Conservation (phyloP, 37 sponge, comb jelly and placozoan genomes). For the Beroe forskalii region DNA sequence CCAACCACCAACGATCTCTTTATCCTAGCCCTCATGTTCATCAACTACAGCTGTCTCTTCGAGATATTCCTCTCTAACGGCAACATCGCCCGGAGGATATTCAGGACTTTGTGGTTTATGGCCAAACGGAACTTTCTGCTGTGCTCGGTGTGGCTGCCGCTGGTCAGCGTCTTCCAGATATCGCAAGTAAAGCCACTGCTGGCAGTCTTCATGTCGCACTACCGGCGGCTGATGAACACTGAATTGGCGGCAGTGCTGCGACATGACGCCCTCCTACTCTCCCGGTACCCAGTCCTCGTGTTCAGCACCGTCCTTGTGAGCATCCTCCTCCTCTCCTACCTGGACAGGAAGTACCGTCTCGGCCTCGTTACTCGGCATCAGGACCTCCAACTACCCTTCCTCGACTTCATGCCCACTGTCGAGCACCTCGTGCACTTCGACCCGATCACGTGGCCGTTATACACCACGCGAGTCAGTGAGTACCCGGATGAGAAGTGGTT, state of each 20-base stretch:
- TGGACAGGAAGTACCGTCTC: slow-evolving; percentile 32
- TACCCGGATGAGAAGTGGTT: slow-evolving; percentile 63
- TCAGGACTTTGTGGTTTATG: slow-evolving; percentile 60
- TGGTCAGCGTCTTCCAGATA: slow-evolving; percentile 48
- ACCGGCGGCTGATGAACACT: slow-evolving; percentile 58
- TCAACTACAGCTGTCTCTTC: slow-evolving; percentile 63
- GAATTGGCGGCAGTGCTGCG: slow-evolving; percentile 41
- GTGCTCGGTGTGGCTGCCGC: slow-evolving; percentile 50
- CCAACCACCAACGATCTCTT: slow-evolving; percentile 62
- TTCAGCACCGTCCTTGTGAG: neutral
- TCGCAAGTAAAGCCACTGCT: slow-evolving; percentile 32
- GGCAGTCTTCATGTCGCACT: slow-evolving; percentile 17
- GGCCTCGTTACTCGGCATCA: slow-evolving; percentile 24
- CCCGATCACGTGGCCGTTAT: slow-evolving; percentile 61
- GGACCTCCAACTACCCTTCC: slow-evolving; percentile 58
- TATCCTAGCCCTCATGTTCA: slow-evolving; percentile 56
- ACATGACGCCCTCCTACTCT: slow-evolving; percentile 7
- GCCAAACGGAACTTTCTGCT: slow-evolving; percentile 59
- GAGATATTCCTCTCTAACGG: slow-evolving; percentile 49
- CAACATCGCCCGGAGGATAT: slow-evolving; percentile 27
- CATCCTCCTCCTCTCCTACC: neutral
- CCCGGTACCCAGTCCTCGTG: neutral
- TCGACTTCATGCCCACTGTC: slow-evolving; percentile 64
- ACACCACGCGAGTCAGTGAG: slow-evolving; percentile 58
- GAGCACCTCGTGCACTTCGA: slow-evolving; percentile 61